Conservation (phyloP, 2,797 vertebrate genomes). For the Tokudaia tokunoshimensis region DNA sequence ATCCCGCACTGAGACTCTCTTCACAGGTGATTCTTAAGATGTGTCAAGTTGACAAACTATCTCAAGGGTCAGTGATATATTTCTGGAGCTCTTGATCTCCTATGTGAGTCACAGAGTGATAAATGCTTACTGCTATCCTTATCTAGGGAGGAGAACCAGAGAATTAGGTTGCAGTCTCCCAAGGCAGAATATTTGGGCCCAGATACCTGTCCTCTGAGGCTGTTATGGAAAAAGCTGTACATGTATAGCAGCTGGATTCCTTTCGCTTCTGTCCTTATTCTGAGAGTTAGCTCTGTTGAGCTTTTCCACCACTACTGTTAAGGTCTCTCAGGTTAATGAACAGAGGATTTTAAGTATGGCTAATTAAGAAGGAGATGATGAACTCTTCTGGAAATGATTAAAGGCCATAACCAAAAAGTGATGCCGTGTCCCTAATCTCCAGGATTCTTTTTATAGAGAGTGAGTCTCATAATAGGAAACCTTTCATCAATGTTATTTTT, state of each 20-base stretch:
- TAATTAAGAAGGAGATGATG: constrained; percentile 55
- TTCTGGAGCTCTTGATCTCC: not conserved
- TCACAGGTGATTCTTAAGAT: not conserved
- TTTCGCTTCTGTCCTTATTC: not conserved
- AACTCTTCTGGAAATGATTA: constrained; percentile 54
- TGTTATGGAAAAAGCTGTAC: not conserved
- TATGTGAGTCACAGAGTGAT: not conserved
- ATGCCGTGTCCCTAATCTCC: not conserved
- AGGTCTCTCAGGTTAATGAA: constrained; percentile 46
- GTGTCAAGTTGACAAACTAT: not conserved
- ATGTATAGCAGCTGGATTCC: not conserved
- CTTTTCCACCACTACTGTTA: not conserved
- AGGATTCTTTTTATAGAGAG: constrained; percentile 30
- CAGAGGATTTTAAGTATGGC: constrained; percentile 37
- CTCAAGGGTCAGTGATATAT: not conserved
- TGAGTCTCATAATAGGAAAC: not conserved
- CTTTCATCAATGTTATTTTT: constrained; percentile 46
- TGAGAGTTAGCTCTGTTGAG: not conserved
- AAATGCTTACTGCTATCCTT: not conserved
- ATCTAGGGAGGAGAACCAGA: too few relatives aligned
- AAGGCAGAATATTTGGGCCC: not conserved
- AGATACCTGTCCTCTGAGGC: not conserved
- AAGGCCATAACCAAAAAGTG: not conserved
- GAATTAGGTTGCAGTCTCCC: accelerated
- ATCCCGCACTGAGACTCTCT: not conserved